phyloP scores from a whole-genome alignment of 1,140 invertebrate species.

The Calliopsis andreniformis region DNA sequence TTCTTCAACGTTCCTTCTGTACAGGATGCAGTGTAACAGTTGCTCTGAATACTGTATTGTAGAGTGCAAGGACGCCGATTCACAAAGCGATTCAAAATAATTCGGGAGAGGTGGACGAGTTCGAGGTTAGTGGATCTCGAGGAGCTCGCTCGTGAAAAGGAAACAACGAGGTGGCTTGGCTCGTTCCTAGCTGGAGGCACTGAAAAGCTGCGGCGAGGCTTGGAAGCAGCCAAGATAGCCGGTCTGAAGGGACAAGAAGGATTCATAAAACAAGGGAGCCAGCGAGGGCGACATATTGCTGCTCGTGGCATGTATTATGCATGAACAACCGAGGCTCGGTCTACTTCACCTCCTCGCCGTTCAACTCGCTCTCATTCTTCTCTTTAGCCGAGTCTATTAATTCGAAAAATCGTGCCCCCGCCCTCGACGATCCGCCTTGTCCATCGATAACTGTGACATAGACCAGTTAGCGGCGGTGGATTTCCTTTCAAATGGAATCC shows the following conservation, averaged over 20 bases:
- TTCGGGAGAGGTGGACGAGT: slow-evolving; percentile 1
- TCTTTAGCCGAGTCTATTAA: slow-evolving; percentile 73
- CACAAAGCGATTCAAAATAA: slow-evolving; percentile 28
- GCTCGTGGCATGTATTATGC: slow-evolving; percentile 77
- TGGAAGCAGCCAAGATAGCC: slow-evolving; percentile 32
- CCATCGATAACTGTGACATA: slow-evolving; percentile 3
- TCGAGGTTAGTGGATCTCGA: slow-evolving; percentile 19
- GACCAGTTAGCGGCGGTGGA: slow-evolving; percentile 6
- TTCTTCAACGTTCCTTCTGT: background rate
- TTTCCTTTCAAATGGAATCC: background rate
- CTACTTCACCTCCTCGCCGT: background rate
- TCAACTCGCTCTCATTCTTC: slow-evolving; percentile 11
- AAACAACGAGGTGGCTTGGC: slow-evolving; percentile 36
- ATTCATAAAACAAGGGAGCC: slow-evolving; percentile 69
- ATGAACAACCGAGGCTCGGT: slow-evolving; percentile 64
- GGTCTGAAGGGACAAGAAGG: slow-evolving; percentile 61
- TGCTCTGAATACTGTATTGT: background rate
- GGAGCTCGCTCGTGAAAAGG: slow-evolving; percentile 6
- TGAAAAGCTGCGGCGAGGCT: slow-evolving; percentile 46
- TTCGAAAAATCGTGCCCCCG: slow-evolving; percentile 72
- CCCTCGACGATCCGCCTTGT: background rate
- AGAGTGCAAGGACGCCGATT: slow-evolving; percentile 1
- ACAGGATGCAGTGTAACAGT: background rate
- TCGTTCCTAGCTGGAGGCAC: slow-evolving; percentile 16
- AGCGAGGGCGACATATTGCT: slow-evolving; percentile 76